Percentiles rank a stretch among this genome's conserved stretches.
Evolutionary conservation across 2,113 vertebrate species (phyloP).

Genomic region (Halichoerus grypus): DNA sequence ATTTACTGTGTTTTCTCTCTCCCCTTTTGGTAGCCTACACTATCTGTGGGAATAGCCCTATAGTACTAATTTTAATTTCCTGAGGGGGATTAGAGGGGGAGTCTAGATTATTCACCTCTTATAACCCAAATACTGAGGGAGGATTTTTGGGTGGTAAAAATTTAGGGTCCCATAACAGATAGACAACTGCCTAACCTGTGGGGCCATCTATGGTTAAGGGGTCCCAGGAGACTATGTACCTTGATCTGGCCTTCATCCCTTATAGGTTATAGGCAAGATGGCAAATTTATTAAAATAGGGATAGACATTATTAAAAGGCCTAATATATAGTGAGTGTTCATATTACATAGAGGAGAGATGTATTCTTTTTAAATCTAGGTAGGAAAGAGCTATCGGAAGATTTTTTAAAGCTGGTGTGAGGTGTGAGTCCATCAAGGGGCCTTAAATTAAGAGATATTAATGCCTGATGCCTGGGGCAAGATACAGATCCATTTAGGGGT

Average conservation of each 20-base stretch:
- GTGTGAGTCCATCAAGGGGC: background rate
- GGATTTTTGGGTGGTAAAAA: background rate
- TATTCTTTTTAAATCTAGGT: background rate
- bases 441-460: background rate
- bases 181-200: background rate
- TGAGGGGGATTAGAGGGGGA: background rate
- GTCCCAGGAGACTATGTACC: background rate
- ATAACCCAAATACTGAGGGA: background rate
- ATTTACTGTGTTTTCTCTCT: background rate
- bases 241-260: background rate
- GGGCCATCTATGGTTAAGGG: background rate
- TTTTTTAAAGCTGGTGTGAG: background rate
- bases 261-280: background rate
- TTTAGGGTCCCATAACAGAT: background rate
- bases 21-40: background rate
- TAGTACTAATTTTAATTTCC: slow-evolving; percentile 12
- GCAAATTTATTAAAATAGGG: background rate
- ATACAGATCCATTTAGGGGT: background rate
- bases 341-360: background rate
- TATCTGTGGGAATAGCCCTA: background rate
- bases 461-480: background rate
- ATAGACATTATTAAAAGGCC: background rate
- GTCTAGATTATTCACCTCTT: background rate
- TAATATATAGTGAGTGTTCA: background rate
- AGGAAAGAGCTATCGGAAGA: background rate